Base-by-base conservation (phyloP, 2,113 vertebrate species). In the Channa maculata region DNA sequence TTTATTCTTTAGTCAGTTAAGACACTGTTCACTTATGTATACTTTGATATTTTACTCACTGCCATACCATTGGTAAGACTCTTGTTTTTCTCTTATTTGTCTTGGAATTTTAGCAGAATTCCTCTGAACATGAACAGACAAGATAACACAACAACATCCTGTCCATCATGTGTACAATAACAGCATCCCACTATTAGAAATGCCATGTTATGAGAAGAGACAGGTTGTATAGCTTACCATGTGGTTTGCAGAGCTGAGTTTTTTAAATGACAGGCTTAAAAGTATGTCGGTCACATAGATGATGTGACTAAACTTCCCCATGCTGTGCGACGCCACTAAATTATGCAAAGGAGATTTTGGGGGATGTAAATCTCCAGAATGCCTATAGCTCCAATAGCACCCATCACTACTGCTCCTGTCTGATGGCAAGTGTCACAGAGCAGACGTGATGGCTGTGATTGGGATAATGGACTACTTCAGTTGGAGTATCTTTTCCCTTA, bases 21-120 rank as follows among this genome's bases (percentile, higher is more conserved):
- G 77, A 73, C 68, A 41, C 46, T 3, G 5, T 79, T 57, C 41
- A 36, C 10, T 66, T 14, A 73, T 12, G 52, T 14, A 37, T 45
- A 11, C 53, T 86, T 71, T 88, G 57, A 86, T 74, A 65, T 82
- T 80, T 82, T 54, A 80, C 70, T 76, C 48, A 3, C 57, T 7
- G 62, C 1, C 24, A 24, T 24, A 24, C 24, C 24, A 24, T 24
- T 24, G 24, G 24, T 44, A 41, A 5, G 6, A 52, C 48, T 69
- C 44, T 14, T 8, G 43, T 0, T 45, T 65, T 41, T 62, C 53
- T 65, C 59, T 24, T 24, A 24, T 24, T 24, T 24, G 24, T 24
- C 24, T 24, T 63, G 37, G 33, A 49, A 77, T 79, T 86, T 67
- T 67, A 54, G 2, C 0, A 39, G 15, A 43, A 51, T 50, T 10